Conservation (phyloP, 2,113 vertebrate species). For the Zingel zingel region DNA sequence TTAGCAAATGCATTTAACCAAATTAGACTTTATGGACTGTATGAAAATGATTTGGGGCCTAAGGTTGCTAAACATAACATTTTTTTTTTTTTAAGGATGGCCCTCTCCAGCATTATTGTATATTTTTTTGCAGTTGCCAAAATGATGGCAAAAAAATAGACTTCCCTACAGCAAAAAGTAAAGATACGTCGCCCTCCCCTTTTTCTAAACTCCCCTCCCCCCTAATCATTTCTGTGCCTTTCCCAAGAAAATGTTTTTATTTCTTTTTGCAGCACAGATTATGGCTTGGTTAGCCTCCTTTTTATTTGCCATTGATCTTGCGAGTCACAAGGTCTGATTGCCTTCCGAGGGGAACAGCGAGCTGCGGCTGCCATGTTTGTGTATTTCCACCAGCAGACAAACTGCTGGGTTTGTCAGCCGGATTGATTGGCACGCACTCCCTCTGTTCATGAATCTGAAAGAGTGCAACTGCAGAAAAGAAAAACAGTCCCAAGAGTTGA, state of each 20-base stretch:
- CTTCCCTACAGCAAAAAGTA: not conserved
- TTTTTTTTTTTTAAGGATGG: too few species aligned
- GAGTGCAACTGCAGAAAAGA: not conserved
- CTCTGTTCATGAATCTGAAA: not conserved
- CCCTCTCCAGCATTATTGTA: too few species aligned
- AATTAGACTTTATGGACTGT: not conserved
- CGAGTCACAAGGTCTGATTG: not conserved
- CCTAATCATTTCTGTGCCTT: not conserved
- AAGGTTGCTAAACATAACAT: too few species aligned
- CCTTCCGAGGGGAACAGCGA: not conserved
- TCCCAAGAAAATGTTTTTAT: not conserved
- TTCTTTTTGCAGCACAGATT: not conserved
- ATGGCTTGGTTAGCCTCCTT: not conserved
- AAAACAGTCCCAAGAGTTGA: not conserved
- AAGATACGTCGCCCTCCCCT: not conserved
- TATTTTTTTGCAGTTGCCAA: not conserved
- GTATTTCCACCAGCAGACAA: not conserved
- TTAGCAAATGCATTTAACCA: not conserved
- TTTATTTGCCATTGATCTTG: conserved; percentile 8
- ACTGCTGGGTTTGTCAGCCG: not conserved
- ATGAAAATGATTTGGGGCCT: not conserved
- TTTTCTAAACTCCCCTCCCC: not conserved
- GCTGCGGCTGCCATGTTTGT: conserved; percentile 5
- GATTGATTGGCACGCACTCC: not conserved
- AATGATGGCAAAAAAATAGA: not conserved